Evolutionary conservation across 1,140 invertebrate genomes (phyloP).

Genomic region (Calliopsis andreniformis): DNA sequence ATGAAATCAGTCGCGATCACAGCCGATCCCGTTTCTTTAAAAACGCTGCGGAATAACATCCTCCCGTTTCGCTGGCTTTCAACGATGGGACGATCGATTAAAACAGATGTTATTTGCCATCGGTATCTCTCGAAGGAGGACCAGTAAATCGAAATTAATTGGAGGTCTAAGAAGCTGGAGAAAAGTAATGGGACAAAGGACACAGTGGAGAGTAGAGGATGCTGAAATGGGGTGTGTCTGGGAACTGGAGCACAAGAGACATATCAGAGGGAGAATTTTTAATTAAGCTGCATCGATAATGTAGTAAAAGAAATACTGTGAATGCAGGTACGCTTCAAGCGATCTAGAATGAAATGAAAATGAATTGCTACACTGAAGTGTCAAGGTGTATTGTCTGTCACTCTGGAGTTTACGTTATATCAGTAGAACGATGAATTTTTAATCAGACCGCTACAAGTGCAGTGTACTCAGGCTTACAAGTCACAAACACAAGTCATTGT

Average conservation of each 20-base stretch:
- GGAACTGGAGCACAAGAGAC: too few species aligned
- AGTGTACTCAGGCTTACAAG: too few species aligned
- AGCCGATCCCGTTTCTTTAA: slow-evolving; percentile 42
- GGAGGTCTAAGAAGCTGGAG: not conserved
- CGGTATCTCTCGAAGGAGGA: not conserved
- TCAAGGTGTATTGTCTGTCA: too few species aligned
- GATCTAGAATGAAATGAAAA: too few species aligned
- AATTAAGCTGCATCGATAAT: too few species aligned
- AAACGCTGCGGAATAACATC: not conserved
- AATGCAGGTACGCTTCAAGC: too few species aligned
- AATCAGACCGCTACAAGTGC: too few species aligned
- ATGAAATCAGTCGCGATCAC: slow-evolving; percentile 29
- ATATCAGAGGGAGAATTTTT: too few species aligned
- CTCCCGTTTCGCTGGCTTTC: not conserved
- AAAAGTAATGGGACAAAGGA: not conserved
- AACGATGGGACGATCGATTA: not conserved
- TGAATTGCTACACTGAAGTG: too few species aligned
- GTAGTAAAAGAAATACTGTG: too few species aligned
- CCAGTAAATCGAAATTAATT: slow-evolving; percentile 4
- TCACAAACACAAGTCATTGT: too few species aligned
- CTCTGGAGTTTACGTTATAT: too few species aligned
- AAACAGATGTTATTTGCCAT: slow-evolving; percentile 23
- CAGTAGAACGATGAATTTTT: not conserved
- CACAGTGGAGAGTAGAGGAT: slow-evolving; percentile 1
- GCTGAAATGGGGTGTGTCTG: not conserved